These are phyloP conservation scores for Zhuqinia jingwanae DNA, from an alignment of 2,888 invertebrate species.

Conservation along the genomic window DNA sequence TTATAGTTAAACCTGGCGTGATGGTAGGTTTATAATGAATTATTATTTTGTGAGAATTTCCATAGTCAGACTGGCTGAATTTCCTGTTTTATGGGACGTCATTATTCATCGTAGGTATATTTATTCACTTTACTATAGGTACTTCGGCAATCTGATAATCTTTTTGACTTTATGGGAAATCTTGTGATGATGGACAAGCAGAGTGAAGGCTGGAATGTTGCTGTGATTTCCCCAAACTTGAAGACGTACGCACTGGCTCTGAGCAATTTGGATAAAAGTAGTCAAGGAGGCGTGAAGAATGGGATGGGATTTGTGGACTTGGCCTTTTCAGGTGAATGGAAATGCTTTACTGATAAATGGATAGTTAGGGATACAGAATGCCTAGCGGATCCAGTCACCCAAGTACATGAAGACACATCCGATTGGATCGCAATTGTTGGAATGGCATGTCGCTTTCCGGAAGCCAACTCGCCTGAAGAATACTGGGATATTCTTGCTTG, in stretches of 20 bases:
- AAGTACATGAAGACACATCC: neutral
- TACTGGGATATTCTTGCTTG: conserved; percentile 53
- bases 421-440: conserved; percentile 48
- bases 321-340: conserved; percentile 8
- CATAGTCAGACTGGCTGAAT: neutral
- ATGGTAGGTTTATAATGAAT: neutral
- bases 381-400: neutral
- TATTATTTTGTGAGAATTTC: neutral
- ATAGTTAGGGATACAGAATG: neutral
- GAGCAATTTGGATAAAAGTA: neutral
- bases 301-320: neutral
- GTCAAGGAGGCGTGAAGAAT: too few relatives aligned
- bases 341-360: neutral
- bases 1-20: conserved; percentile 6
- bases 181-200: neutral
- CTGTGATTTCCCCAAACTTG: neutral
- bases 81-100: too few relatives aligned
- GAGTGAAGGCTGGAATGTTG: neutral
- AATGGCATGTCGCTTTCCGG: conserved; percentile 51
- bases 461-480: conserved; percentile 39
- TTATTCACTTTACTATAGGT: neutral
- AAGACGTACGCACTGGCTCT: neutral
- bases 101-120: too few relatives aligned
- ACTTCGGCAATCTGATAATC: neutral
- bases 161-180: conserved; percentile 6